Evolutionary conservation across 2,888 invertebrate genomes (phyloP).

Genomic region (Hoplodrina blanda): DNA sequence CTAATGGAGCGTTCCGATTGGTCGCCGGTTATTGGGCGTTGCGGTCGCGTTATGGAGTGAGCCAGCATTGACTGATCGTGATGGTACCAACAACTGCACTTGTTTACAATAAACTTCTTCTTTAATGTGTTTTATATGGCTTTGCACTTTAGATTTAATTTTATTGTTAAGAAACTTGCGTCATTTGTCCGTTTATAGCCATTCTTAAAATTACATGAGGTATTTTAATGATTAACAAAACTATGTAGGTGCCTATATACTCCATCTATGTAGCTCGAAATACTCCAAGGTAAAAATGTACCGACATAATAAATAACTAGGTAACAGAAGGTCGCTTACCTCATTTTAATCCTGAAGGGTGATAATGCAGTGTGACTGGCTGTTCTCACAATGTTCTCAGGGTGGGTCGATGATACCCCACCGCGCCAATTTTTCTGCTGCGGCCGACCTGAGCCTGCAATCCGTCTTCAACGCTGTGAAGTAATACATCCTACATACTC

Average conservation of each 20-base stretch:
- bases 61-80: constrained; percentile 81
- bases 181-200: constrained; percentile 74
- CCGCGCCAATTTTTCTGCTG: neutral
- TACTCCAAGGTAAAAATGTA: neutral
- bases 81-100: constrained; percentile 85
- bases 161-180: constrained; percentile 82
- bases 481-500: too few relatives aligned
- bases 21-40: constrained; percentile 77
- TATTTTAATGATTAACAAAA: constrained; percentile 14
- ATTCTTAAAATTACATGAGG: constrained; percentile 55
- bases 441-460: too few relatives aligned
- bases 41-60: constrained; percentile 78
- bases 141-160: constrained; percentile 84
- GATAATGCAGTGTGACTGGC: too few relatives aligned
- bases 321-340: neutral
- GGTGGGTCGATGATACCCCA: neutral
- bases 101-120: constrained; percentile 88
- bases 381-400: neutral
- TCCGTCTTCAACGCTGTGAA: too few relatives aligned
- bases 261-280: neutral
- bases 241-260: neutral
- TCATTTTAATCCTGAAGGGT: neutral
- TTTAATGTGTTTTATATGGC: constrained; percentile 89
- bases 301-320: neutral
- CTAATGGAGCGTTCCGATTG: constrained; percentile 76